phyloP scores from a whole-genome alignment of 2,797 vertebrate species.

The Sebastes iracundus region DNA sequence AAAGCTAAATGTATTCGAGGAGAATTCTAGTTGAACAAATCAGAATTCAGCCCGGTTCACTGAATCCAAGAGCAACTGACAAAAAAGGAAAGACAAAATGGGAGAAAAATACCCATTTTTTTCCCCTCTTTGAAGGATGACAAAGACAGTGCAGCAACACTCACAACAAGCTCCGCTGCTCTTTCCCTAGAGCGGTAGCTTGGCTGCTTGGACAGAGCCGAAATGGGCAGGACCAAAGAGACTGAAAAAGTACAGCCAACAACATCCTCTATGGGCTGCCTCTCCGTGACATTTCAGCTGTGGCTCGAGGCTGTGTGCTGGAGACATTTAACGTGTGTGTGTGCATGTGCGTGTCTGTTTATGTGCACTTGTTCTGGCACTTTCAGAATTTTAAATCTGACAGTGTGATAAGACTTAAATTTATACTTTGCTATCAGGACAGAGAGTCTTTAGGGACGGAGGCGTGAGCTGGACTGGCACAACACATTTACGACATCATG shows the following conservation, averaged over 20 bases:
- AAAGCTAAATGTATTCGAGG: slow-evolving; percentile 34
- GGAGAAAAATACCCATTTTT: neutral
- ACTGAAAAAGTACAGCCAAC: slow-evolving; percentile 56
- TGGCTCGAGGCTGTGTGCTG: slow-evolving; percentile 41
- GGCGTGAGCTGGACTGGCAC: neutral
- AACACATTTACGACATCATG: neutral
- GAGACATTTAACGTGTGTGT: slow-evolving; percentile 36
- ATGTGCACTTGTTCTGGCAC: neutral
- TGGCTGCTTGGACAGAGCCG: slow-evolving; percentile 50
- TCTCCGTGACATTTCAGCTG: slow-evolving; percentile 64
- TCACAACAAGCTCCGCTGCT: slow-evolving; percentile 40
- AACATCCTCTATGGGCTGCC: slow-evolving; percentile 35
- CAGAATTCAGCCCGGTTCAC: slow-evolving; percentile 33
- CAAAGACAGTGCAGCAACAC: slow-evolving; percentile 28
- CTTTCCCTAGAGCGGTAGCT: slow-evolving; percentile 37
- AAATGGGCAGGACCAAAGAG: slow-evolving; percentile 51
- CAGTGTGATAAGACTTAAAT: neutral
- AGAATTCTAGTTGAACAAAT: slow-evolving; percentile 39
- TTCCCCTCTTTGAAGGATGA: slow-evolving; percentile 20
- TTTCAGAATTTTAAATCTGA: slow-evolving; percentile 3
- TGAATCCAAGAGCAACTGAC: slow-evolving; percentile 15
- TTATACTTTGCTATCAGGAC: neutral
- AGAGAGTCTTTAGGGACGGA: neutral
- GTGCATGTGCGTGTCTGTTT: slow-evolving; percentile 4
- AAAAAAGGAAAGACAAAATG: slow-evolving; percentile 4